Base-by-base conservation (phyloP, 2,113 vertebrate genomes). In the Leuciscus idus region DNA sequence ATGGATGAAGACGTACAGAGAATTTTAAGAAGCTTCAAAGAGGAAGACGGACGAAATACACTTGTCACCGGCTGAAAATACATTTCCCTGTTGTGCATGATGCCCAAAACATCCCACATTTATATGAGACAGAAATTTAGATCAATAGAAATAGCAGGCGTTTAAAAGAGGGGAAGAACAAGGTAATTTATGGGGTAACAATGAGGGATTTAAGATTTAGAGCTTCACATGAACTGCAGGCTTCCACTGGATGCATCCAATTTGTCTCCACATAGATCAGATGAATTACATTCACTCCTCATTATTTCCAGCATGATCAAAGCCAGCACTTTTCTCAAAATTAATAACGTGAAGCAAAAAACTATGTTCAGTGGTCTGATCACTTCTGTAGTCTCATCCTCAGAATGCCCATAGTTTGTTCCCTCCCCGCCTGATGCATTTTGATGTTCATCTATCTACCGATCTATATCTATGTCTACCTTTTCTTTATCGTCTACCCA, bases 281-380 rank as follows among this genome's bases (percentile, higher is more conserved):
- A 81, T 68, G 4, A 81, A 50, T 50, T 66, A 46, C 23, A 80
- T 46, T 62, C 23, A 46, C 57, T 48, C 80, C 80, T 81, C 61
- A 81, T 81, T 81, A 66, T 66, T 81, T 81, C 61, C 19, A 2
- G 26, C 36, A 66, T 66, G 79, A 81, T 50, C 61, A 81, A 81
- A 81, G 26, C 2, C 11, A 46, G 23, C 26, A 7, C 1, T 30
- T 66, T 66, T 43, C 23, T 26, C n/a, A 66, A 50, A 81, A 81
- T 33, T 11, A 81, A 52, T 76, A 76, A 76, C 30, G 15, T 50
- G 77, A 17, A 43, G 33, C 33, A 21, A 33, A 62, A 81, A 62
- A 43, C n/a, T 15, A 26, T 76, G 48, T 28, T 77, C 74, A 26
- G 43, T 28, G 26, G 46, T 52, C 74, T 76, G 74, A 52, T 7